Base-by-base conservation (phyloP, 2,797 vertebrate genomes). In the Peromyscus eremicus region DNA sequence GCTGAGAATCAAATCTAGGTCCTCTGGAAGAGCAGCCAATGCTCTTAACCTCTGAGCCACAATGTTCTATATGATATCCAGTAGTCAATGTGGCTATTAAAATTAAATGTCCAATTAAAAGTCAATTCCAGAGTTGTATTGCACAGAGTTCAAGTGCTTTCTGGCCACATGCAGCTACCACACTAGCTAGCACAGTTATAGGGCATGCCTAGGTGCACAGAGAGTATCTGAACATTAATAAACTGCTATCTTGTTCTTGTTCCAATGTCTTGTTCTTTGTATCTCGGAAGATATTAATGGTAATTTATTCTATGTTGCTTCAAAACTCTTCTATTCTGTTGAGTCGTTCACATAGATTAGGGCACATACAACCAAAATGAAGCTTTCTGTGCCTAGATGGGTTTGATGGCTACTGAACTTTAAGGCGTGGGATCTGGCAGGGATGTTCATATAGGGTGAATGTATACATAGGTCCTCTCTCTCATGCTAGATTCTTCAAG, bases 41-140 rank as follows among this genome's bases (percentile, higher is more conserved):
- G 19, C n/a, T 73, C 70, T 73, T 40, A 73, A 73, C n/a, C n/a
- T 12, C n/a, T 40, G n/a, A 73, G 21, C 4, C 91, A 23, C 70
- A 21, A 21, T 23, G n/a, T 9, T 40, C 11, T 12, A 21, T 11
- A 40, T 73, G 37, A 40, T 40, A 73, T 73, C 70, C 9, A 25
- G n/a, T 73, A 73, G 19, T 73, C 21, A 11, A 40, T 25, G n/a
- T 73, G 70, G 21, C 70, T 37, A 23, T 73, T 89, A 79, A 92
- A 89, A 81, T 90, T 62, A 94, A 92, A 73, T 79, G 32, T 34
- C 6, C 49, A 85, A 75, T 68, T 73, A 68, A 68, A 95, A 68
- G 49, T 92, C 46, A 68, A 21, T 70, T 89, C 60, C 71, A 88
- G 84, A 55, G 23, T 73, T 94, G 25, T 46, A 66, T 55, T 91